Base-by-base conservation (phyloP, 2,888 invertebrate genomes). In the Hypselothyrea guttata region DNA sequence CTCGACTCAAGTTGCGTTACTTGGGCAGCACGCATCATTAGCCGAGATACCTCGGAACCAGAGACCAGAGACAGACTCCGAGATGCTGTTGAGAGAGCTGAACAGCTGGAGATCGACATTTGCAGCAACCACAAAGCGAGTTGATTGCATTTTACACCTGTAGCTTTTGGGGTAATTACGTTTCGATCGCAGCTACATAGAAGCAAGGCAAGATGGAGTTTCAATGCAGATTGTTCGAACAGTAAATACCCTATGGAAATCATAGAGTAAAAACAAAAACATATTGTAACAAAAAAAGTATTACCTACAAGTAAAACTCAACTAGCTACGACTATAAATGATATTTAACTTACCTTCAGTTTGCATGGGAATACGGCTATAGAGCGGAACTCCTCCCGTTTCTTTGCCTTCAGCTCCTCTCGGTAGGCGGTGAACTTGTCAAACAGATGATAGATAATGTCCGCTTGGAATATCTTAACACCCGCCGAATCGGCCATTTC, bases 381-480 rank as follows among this genome's bases (percentile, higher is more conserved):
- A 86, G 97, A 94, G 88, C 98, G 98, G 91, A 97, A 95, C 90
- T 99, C 98, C 77, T 98, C 98, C 22, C 98, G 94, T 88, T 97
- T 98, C 90, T 94, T 94, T 88, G 94, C 94, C 87, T 95, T 96
- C 49, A 98, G 91, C 83, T 98, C 98, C 56, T 98, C 98, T 63
- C 97, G 93, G 90, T 95, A 97, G 9, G 95, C 94, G 84, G 94
- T 98, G 92, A 99, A 99, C 90, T 96, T 96, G 91, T 99, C 99
- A 91, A 99, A 99, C 88, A 99, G 92, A 91, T 99, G 99, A 91
- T 99, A 99, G 88, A 99, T 99, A 89, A 99, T 99, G 91, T 99
- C 98, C 5, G 99, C 99, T 69, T 96, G 94, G 93, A 99, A 99
- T 89, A 99, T 97, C 91, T 95, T 96, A 51, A 98, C 97, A 54